Evolutionary conservation across 1,140 invertebrate genomes (phyloP).

Genomic region (Saxidomus purpurata): DNA sequence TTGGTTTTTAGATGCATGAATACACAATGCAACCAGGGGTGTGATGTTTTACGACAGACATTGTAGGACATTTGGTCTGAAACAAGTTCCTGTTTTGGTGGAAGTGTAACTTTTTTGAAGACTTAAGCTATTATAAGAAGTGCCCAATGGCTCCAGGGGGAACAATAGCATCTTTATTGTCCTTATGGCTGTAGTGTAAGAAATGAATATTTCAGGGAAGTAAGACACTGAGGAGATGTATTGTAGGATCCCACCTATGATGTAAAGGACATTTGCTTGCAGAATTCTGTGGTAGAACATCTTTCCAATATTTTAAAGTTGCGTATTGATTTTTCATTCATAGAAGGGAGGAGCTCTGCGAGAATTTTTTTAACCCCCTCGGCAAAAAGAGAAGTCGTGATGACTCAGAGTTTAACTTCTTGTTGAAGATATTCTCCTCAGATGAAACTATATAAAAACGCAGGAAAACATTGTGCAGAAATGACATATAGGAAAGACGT

Average conservation of each 20-base stretch:
- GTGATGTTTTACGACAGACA: too few relatives aligned
- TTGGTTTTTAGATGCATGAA: too few relatives aligned
- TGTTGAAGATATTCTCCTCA: neutral
- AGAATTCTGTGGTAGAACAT: neutral
- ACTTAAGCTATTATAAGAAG: too few relatives aligned
- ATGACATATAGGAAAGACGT: neutral
- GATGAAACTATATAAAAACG: neutral
- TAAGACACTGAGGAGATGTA: neutral
- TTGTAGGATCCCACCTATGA: too few relatives aligned
- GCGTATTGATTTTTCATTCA: slow-evolving; percentile 14
- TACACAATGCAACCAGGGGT: too few relatives aligned
- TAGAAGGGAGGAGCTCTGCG: neutral
- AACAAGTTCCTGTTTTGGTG: too few relatives aligned
- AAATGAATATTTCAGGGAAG: slow-evolving; percentile 28
- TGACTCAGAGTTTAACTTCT: neutral
- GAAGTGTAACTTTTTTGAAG: too few relatives aligned
- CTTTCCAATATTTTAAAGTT: neutral
- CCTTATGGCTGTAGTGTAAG: neutral
- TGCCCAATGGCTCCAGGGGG: neutral
- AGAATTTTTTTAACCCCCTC: neutral
- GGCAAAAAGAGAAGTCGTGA: neutral
- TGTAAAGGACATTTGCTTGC: too few relatives aligned
- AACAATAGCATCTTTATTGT: neutral
- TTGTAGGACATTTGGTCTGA: too few relatives aligned
- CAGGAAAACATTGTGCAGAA: slow-evolving; percentile 1